Evolutionary conservation across 2,888 invertebrate genomes (phyloP).

Genomic region (Sarcophaga subvicina): DNA sequence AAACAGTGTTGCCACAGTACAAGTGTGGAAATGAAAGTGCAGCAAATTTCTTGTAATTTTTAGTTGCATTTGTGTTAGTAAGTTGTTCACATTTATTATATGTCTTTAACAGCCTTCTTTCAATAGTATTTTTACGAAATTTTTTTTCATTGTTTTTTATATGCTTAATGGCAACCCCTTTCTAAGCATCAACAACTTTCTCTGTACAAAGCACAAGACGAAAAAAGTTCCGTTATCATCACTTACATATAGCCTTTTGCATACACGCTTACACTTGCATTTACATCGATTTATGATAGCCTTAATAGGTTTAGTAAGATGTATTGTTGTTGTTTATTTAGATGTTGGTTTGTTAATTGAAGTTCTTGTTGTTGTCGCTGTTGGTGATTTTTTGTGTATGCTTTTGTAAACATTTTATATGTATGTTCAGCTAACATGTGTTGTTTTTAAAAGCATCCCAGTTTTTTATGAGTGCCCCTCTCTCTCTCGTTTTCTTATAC

Average conservation of each 20-base stretch:
- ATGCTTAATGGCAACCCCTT: no score
- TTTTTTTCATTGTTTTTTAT: no score
- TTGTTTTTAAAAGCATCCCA: constrained; percentile 20
- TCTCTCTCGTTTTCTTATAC: neutral
- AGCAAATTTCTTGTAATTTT: no score
- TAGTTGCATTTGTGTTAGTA: no score
- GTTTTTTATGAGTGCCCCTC: constrained; percentile 1
- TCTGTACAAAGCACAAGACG: no score
- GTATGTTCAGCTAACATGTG: constrained; percentile 47
- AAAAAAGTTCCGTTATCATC: no score
- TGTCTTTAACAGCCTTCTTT: no score
- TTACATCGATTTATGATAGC: neutral
- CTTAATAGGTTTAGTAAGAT: neutral
- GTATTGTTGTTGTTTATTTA: constrained; percentile 26
- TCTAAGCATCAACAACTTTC: no score
- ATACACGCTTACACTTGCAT: neutral
- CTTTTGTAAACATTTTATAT: constrained; percentile 5
- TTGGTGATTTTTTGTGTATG: constrained; percentile 25
- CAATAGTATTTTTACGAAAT: no score
- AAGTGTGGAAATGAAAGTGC: no score
- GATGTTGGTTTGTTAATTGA: constrained; percentile 56
- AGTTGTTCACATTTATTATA: no score
- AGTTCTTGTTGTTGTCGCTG: constrained; percentile 24
- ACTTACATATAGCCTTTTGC: neutral
- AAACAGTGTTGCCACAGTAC: neutral